Evolutionary conservation across 2,888 invertebrate species (phyloP).

Genomic region (Cosmia trapezina): DNA sequence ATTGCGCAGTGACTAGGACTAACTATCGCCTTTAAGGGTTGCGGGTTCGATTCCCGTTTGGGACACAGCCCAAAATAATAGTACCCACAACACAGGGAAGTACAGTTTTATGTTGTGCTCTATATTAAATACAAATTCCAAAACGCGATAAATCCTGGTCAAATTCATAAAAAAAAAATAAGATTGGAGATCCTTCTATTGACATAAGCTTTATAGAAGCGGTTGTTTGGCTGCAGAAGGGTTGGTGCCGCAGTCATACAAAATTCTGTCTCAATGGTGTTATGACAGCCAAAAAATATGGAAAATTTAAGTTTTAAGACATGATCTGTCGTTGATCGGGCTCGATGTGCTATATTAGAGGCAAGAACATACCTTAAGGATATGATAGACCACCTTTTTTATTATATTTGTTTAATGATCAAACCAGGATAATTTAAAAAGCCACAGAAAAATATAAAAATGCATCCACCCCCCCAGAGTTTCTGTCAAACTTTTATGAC

Average conservation of each 20-base stretch:
- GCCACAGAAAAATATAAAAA: conserved; percentile 58
- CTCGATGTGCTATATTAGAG: not conserved
- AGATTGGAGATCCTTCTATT: not conserved
- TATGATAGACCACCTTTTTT: not conserved
- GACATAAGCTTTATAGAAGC: not conserved
- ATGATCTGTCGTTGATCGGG: not conserved
- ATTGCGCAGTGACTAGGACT: not conserved
- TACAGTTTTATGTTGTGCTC: not conserved
- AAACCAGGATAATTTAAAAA: conserved; percentile 36
- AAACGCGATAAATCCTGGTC: too few species aligned
- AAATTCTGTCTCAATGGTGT: not conserved
- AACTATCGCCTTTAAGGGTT: too few species aligned
- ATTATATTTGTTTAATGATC: conserved; percentile 32
- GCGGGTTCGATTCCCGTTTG: not conserved
- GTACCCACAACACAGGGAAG: too few species aligned
- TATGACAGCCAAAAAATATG: not conserved
- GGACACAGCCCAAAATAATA: too few species aligned
- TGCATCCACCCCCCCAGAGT: conserved; percentile 34
- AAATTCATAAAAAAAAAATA: too few species aligned
- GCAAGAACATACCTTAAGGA: not conserved
- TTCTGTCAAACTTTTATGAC: conserved; percentile 65
- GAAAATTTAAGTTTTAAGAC: not conserved
- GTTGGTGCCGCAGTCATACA: not conserved
- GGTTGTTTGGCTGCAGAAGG: too few species aligned
- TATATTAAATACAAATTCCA: not conserved